These are phyloP conservation scores for Machimus rusticus DNA, from an alignment of 2,888 invertebrate genomes.

Conservation along the genomic window DNA sequence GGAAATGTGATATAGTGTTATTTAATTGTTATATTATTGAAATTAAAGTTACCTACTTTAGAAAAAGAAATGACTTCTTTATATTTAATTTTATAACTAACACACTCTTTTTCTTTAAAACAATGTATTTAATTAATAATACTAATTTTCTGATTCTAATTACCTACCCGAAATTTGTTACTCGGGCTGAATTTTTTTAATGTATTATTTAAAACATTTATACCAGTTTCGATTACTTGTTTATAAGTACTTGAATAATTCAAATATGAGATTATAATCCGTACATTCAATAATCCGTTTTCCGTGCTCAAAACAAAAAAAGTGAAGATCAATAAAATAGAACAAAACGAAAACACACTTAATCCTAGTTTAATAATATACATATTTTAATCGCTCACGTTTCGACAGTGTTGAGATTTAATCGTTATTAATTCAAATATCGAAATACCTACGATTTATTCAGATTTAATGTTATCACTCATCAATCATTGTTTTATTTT, in stretches of 20 bases:
- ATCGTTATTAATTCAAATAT: not conserved
- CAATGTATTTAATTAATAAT: too few relatives aligned
- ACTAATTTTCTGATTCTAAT: too few relatives aligned
- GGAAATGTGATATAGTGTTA: too few relatives aligned
- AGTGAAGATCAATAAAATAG: not conserved
- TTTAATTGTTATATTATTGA: too few relatives aligned
- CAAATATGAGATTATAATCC: not conserved
- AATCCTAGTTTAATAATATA: not conserved
- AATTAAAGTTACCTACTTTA: too few relatives aligned
- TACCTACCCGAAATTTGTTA: too few relatives aligned
- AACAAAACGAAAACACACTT: not conserved
- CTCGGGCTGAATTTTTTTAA: too few relatives aligned
- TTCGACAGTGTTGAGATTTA: not conserved
- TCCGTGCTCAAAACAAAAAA: not conserved
- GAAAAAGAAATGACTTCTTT: too few relatives aligned
- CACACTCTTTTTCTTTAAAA: too few relatives aligned
- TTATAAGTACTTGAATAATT: not conserved
- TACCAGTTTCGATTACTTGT: not conserved
- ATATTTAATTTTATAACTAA: too few relatives aligned
- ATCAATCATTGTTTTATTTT: not conserved
- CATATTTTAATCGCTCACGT: not conserved
- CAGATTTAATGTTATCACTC: not conserved
- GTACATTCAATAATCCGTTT: not conserved
- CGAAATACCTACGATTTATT: not conserved
- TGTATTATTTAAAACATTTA: too few relatives aligned